Percentiles rank a stretch among this genome's conserved stretches.
These are phyloP conservation scores for Drosophila azteca DNA, from an alignment of 1,140 invertebrate genomes.

Conservation along the genomic window DNA sequence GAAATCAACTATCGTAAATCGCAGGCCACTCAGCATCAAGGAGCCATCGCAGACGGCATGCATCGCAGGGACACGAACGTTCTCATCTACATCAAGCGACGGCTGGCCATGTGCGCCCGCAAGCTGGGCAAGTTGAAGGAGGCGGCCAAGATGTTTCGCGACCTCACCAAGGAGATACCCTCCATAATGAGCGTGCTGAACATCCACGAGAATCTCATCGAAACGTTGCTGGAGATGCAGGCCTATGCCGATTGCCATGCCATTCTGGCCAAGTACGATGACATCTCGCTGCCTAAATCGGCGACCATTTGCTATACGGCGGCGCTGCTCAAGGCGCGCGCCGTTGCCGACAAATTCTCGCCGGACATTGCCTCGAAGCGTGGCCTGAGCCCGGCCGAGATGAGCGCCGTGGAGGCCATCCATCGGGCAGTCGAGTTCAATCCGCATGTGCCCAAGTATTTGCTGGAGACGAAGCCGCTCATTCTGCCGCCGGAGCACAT, in stretches of 20 bases:
- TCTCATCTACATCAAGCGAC: slow-evolving; percentile 96
- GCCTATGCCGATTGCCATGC: slow-evolving; percentile 97
- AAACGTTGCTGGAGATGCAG: slow-evolving; percentile 97
- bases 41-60: slow-evolving; percentile 89
- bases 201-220: slow-evolving; percentile 99
- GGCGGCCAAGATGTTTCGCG: slow-evolving; percentile 98
- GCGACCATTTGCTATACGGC: slow-evolving; percentile 99
- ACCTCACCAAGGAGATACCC: slow-evolving; percentile 97
- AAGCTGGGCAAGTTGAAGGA: slow-evolving; percentile 97
- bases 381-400: slow-evolving; percentile 94
- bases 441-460: slow-evolving; percentile 99
- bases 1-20: slow-evolving; percentile 92
- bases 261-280: slow-evolving; percentile 98
- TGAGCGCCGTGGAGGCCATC: slow-evolving; percentile 98
- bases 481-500: slow-evolving; percentile 99
- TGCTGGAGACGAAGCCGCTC: slow-evolving; percentile 97
- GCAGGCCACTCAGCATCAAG: slow-evolving; percentile 91
- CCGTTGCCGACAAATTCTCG: slow-evolving; percentile 96
- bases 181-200: slow-evolving; percentile 97
- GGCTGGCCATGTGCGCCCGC: slow-evolving; percentile 98
- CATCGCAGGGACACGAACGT: slow-evolving; percentile 97
- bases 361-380: slow-evolving; percentile 94
- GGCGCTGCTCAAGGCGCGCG: slow-evolving; percentile 95
- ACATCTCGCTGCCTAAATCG: slow-evolving; percentile 97
- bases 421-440: slow-evolving; percentile 99